phyloP scores from a whole-genome alignment of 2,113 vertebrate genomes.

The Tamias sibiricus region DNA sequence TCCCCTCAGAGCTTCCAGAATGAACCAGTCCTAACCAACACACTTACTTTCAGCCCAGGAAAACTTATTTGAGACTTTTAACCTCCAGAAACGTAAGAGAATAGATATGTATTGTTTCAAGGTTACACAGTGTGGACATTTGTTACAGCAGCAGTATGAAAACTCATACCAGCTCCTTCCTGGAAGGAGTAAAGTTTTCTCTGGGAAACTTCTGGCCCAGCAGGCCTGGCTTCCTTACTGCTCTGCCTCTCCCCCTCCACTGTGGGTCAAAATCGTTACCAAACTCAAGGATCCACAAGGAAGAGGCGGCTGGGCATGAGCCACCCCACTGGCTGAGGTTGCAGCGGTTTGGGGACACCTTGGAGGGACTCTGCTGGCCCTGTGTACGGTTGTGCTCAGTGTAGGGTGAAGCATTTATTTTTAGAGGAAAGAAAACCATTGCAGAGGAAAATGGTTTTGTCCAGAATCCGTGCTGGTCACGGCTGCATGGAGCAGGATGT shows the following conservation, averaged over 20 bases:
- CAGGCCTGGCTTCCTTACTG: background rate
- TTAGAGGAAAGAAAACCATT: background rate
- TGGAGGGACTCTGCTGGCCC: no score
- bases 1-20: background rate
- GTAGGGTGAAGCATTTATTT: background rate
- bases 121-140: background rate
- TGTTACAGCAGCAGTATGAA: background rate
- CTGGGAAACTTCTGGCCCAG: no score
- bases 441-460: background rate
- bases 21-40: background rate
- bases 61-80: background rate
- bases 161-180: background rate
- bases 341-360: rapidly evolving
- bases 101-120: background rate
- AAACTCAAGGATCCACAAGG: background rate
- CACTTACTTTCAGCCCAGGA: background rate
- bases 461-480: rapidly evolving
- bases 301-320: background rate
- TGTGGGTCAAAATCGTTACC: background rate
- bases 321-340: rapidly evolving
- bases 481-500: background rate
- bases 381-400: rapidly evolving
- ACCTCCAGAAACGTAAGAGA: background rate
- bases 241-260: background rate
- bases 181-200: background rate